Percentiles rank a stretch among this genome's conserved stretches.
Evolutionary conservation across 2,888 invertebrate species (phyloP).

Genomic region (Isoperla grammatica): DNA sequence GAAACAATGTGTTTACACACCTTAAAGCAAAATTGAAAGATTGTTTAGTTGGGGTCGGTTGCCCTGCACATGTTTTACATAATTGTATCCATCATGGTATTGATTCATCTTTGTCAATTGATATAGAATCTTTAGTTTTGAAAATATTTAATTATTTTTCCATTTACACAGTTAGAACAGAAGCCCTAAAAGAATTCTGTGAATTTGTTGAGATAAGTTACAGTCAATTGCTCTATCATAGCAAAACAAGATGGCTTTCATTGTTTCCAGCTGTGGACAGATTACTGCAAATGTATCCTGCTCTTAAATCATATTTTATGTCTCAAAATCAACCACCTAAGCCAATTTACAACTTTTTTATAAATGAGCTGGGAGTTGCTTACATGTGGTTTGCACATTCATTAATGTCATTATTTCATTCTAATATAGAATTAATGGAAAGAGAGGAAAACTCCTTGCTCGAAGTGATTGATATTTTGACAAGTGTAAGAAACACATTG

Average conservation of each 20-base stretch:
- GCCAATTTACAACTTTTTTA: not conserved
- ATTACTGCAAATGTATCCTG: constrained; percentile 16
- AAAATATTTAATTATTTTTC: constrained; percentile 23
- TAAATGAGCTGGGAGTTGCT: not conserved
- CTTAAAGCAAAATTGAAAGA: not conserved
- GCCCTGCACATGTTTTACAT: constrained; percentile 8
- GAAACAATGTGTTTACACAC: not conserved
- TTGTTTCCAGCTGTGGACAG: constrained; percentile 19
- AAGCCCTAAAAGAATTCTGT: constrained; percentile 12
- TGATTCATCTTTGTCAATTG: not conserved
- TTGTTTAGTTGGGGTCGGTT: constrained; percentile 1
- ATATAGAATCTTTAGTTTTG: constrained; percentile 13
- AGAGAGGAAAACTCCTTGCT: not conserved
- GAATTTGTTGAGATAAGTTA: constrained; percentile 10
- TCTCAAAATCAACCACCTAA: no score
- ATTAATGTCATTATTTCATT: constrained; percentile 11
- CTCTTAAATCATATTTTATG: not conserved
- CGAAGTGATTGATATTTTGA: not conserved
- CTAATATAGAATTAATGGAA: no score
- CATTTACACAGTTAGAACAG: constrained; percentile 11
- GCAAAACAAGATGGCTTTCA: constrained; percentile 20
- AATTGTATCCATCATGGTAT: not conserved
- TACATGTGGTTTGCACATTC: constrained; percentile 18
- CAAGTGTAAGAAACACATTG: not conserved
- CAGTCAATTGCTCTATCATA: not conserved